phyloP scores from a whole-genome alignment of 2,888 invertebrate species.

The Hemicrepidius hirtus region DNA sequence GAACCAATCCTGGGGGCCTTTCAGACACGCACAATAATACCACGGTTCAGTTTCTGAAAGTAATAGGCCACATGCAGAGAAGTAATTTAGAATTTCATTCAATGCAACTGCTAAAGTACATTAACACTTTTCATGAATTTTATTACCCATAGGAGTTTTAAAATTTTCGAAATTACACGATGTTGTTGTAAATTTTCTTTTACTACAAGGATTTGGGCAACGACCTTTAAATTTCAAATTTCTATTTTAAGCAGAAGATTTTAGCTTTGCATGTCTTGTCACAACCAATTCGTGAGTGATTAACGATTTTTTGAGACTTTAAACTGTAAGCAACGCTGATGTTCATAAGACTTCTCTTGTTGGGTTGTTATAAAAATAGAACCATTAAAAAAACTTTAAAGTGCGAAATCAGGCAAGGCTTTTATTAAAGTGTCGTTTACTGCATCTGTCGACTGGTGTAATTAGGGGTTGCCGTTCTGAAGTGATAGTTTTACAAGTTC shows the following conservation, averaged over 20 bases:
- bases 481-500: slow-evolving; percentile 47
- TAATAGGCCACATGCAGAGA: slow-evolving; percentile 57
- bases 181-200: slow-evolving; percentile 5
- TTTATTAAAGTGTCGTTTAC: slow-evolving; percentile 48
- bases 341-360: neutral
- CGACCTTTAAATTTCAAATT: neutral
- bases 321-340: slow-evolving; percentile 1
- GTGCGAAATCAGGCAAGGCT: slow-evolving; percentile 27
- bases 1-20: slow-evolving; percentile 42
- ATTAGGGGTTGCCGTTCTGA: slow-evolving; percentile 45
- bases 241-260: neutral
- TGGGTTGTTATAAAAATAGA: slow-evolving; percentile 18
- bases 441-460: slow-evolving; percentile 47
- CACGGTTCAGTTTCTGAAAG: slow-evolving; percentile 46
- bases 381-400: slow-evolving; percentile 5
- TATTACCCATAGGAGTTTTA: slow-evolving; percentile 35
- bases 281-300: slow-evolving; percentile 28
- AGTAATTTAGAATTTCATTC: slow-evolving; percentile 54
- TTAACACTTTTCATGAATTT: slow-evolving; percentile 38
- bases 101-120: slow-evolving; percentile 36
- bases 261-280: neutral
- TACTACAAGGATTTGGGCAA: slow-evolving; percentile 4
- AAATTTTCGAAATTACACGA: slow-evolving; percentile 24
- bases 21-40: slow-evolving; percentile 53
- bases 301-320: slow-evolving; percentile 24